Percentiles rank a stretch among this genome's conserved stretches.
These are phyloP conservation scores for Toxotes jaculatrix DNA, from an alignment of 2,113 vertebrate genomes.

Conservation along the genomic window DNA sequence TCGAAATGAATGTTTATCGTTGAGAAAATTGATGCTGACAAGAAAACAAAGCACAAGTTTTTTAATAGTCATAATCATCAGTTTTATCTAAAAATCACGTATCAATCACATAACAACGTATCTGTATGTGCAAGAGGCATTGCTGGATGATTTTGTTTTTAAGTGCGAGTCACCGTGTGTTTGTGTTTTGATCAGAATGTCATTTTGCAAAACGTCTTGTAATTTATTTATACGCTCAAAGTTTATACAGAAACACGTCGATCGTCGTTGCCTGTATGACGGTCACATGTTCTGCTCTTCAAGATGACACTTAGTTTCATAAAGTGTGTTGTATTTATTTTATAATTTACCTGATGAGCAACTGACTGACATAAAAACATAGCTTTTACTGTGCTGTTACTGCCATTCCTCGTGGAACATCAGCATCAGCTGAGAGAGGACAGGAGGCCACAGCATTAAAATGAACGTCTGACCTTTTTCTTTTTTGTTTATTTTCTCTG, in stretches of 20 bases:
- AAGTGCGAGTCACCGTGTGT: conserved; percentile 26
- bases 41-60: conserved; percentile 40
- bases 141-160: conserved; percentile 44
- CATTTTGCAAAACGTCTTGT: not conserved
- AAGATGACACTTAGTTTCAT: not conserved
- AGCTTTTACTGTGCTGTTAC: not conserved
- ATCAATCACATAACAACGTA: not conserved
- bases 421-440: not conserved
- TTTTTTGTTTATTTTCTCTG: not conserved
- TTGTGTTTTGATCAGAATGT: conserved; percentile 2
- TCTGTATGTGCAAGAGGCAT: not conserved
- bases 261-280: not conserved
- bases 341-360: not conserved
- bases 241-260: not conserved
- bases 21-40: not conserved
- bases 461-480: not conserved
- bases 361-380: conserved; percentile 8
- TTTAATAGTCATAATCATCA: not conserved
- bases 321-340: conserved; percentile 18
- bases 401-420: conserved; percentile 11
- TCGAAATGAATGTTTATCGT: conserved; percentile 37
- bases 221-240: conserved; percentile 13
- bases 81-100: conserved; percentile 8
- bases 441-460: not conserved
- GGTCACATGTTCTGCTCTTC: not conserved